A percentile compares a stretch with the other conserved stretches of the same genome.
Conservation (phyloP, 2,888 invertebrate species). For the Philereme transversata region DNA sequence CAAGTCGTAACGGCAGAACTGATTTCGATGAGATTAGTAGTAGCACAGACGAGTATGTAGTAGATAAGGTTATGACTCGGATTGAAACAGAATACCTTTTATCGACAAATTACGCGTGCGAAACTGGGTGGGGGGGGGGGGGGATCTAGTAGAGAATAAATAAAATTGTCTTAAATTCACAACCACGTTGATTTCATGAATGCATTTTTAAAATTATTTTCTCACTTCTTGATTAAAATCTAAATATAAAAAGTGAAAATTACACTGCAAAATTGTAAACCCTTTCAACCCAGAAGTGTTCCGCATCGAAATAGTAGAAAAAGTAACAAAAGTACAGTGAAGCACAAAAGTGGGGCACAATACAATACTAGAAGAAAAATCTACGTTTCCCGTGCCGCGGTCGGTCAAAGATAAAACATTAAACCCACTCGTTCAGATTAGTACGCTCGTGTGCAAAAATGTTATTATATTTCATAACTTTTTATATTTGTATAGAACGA, state of each 20-base stretch:
- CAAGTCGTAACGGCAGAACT: too few relatives aligned
- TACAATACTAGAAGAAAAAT: conserved; percentile 18
- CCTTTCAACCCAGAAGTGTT: conserved; percentile 8
- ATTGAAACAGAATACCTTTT: too few relatives aligned
- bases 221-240: too few relatives aligned
- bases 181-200: too few relatives aligned
- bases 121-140: too few relatives aligned
- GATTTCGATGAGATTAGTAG: too few relatives aligned
- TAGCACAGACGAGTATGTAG: too few relatives aligned
- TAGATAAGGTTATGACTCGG: too few relatives aligned
- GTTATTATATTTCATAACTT: conserved; percentile 9
- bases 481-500: background rate
- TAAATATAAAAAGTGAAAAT: background rate
- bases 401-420: conserved; percentile 22
- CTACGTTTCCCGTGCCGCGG: conserved; percentile 18
- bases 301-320: conserved; percentile 14
- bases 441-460: conserved; percentile 27
- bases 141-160: too few relatives aligned
- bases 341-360: conserved; percentile 20
- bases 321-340: conserved; percentile 23
- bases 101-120: too few relatives aligned
- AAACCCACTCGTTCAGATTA: conserved; percentile 25
- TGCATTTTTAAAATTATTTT: too few relatives aligned
- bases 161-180: too few relatives aligned
- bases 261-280: conserved; percentile 3